Evolutionary conservation across 2,797 vertebrate genomes (phyloP), one percentile per base, ranked within the genome.

Genomic region (Chaetodon trifasciatus): DNA sequence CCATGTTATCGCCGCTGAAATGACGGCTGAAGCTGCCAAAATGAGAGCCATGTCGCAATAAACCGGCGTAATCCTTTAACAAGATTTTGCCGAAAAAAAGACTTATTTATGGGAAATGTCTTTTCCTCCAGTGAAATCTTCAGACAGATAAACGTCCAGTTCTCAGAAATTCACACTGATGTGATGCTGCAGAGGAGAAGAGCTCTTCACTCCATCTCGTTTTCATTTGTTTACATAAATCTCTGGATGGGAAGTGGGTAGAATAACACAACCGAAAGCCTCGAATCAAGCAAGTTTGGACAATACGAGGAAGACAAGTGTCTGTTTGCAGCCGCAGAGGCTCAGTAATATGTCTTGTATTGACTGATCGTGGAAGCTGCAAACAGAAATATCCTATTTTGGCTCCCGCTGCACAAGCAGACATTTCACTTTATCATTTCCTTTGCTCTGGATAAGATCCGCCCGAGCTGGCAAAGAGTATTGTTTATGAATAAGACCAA

Each of bases 401-500:
- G 39, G 44, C 80, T 85, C 84, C 72, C 5, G 2, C 81, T 76
- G 78, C 79, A 87, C 75, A 80, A 71, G 77, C 2, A 88, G 87
- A 80, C 70, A 35, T 83, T 88, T 82, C 76, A 84, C 78, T 88
- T 70, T 35, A 76, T 86, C 79, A 79, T 83, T 89, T 85, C 76
- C 75, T 88, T 57, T 87, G 70, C 76, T 44, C 61, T 42, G 80
- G 76, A 84, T 67, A 79, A 62, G 64, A 84, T 85, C 67, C 2
- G 73, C 55, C 8, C 68, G 72, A 78, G 76, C 84, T 77, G 86
- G 69, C 72, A 68, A n/a, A 78, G 40, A 64, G 65, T 76, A 62
- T 79, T 80, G 80, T 88, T 91, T 78, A 77, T 88, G 74, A 89
- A 83, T 82, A 79, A 83, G 65, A 69, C 69, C 82, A 52, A 81